A percentile compares a stretch with the other conserved stretches of the same genome.
Evolutionary conservation across 2,888 invertebrate genomes (phyloP).

Genomic region (Thumatha senex): DNA sequence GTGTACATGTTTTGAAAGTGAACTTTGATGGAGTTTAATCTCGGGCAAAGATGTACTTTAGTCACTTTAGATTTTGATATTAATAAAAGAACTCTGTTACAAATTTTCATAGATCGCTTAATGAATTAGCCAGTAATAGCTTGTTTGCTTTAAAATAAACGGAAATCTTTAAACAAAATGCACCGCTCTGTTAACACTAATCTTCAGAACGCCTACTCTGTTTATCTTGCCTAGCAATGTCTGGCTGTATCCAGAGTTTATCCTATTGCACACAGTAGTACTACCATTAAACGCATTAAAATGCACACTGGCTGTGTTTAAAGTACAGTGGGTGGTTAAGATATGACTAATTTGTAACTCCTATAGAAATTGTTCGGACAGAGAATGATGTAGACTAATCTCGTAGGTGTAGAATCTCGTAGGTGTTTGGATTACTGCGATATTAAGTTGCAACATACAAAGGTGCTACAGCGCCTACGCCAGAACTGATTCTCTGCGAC

Average conservation of each 20-base stretch:
- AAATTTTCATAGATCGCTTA: too few species aligned
- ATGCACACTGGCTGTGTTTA: constrained; percentile 42
- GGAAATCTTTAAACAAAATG: constrained; percentile 65
- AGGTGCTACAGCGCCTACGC: constrained; percentile 59
- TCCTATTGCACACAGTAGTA: constrained; percentile 62
- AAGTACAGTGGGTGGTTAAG: constrained; percentile 63
- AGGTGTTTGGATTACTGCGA: constrained; percentile 58
- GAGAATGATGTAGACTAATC: constrained; percentile 72
- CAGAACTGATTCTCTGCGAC: constrained; percentile 52
- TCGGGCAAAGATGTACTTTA: too few species aligned
- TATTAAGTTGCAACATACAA: constrained; percentile 68
- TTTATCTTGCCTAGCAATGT: constrained; percentile 76
- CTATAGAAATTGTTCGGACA: constrained; percentile 49
- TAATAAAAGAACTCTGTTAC: too few species aligned
- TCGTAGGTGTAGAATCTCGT: constrained; percentile 45
- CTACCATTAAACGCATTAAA: constrained; percentile 61
- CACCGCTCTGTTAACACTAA: constrained; percentile 69
- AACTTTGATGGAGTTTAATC: too few species aligned
- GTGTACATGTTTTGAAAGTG: too few species aligned
- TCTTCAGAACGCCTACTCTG: constrained; percentile 69
- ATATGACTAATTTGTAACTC: constrained; percentile 75
- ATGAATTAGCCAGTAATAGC: constrained; percentile 10
- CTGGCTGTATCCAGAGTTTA: constrained; percentile 63
- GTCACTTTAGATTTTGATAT: too few species aligned
- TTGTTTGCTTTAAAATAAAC: constrained; percentile 51